Percentiles rank a stretch among this genome's conserved stretches.
Conservation (phyloP, 2,888 invertebrate species). For the Epistrophe eligans region DNA sequence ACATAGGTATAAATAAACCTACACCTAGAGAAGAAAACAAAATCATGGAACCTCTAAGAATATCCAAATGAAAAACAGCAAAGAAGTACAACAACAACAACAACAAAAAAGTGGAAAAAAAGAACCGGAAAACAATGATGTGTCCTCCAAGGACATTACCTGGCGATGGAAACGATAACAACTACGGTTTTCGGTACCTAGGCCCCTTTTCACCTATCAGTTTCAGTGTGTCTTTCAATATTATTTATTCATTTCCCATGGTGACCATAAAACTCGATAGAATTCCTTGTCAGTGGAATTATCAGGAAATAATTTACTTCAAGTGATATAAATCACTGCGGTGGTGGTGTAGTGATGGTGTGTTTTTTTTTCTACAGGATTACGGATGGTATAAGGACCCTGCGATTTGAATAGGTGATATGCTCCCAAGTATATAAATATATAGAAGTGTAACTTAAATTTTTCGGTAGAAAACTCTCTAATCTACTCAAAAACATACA, state of each 20-base stretch:
- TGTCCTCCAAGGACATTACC: conserved; percentile 65
- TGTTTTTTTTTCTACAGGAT: background rate
- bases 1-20: too few relatives aligned
- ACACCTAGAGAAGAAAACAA: background rate
- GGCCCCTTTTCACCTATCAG: conserved; percentile 55
- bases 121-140: conserved; percentile 53
- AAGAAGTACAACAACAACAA: background rate
- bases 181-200: background rate
- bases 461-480: background rate
- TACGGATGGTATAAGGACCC: background rate
- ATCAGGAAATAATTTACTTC: conserved; percentile 75
- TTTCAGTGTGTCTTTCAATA: conserved; percentile 63
- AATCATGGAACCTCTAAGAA: background rate
- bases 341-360: background rate
- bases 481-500: conserved; percentile 37
- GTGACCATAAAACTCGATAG: conserved; percentile 75
- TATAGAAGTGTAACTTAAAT: conserved; percentile 32
- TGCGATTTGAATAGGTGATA: conserved; percentile 20
- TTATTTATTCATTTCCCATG: conserved; percentile 76
- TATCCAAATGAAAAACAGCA: conserved; percentile 34
- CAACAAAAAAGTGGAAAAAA: too few relatives aligned
- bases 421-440: conserved; percentile 29
- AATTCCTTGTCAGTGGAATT: conserved; percentile 72
- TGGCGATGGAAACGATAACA: conserved; percentile 30
- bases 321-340: conserved; percentile 73